A percentile compares a stretch with the other conserved stretches of the same genome.
phyloP scores from a whole-genome alignment of 1,140 invertebrate genomes.

The Drosophila pruinosa region DNA sequence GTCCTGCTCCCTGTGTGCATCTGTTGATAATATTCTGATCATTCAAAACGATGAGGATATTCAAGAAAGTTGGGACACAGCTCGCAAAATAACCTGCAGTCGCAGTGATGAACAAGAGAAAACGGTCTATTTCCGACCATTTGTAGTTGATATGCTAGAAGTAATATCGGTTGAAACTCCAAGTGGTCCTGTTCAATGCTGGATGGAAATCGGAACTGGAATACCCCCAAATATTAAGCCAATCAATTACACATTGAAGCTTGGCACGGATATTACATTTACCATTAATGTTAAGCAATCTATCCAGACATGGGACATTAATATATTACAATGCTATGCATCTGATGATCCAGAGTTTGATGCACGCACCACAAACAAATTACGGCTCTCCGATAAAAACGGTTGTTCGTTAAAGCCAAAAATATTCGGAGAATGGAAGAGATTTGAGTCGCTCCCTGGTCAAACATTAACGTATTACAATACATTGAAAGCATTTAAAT shows the following conservation, averaged over 20 bases:
- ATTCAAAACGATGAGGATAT: constrained; percentile 87
- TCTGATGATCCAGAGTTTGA: constrained; percentile 88
- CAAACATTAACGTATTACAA: constrained; percentile 87
- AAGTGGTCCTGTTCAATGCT: constrained; percentile 87
- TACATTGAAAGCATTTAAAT: constrained; percentile 89
- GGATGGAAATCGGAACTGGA: constrained; percentile 91
- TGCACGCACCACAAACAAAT: constrained; percentile 84
- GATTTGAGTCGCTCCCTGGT: constrained; percentile 84
- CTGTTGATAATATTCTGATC: constrained; percentile 86
- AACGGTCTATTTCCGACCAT: constrained; percentile 87
- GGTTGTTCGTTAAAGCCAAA: constrained; percentile 88
- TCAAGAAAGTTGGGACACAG: constrained; percentile 86
- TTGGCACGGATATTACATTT: constrained; percentile 88
- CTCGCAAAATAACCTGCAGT: constrained; percentile 86
- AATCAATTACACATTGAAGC: constrained; percentile 84
- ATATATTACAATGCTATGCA: constrained; percentile 89
- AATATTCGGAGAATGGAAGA: constrained; percentile 87
- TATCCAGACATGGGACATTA: constrained; percentile 86
- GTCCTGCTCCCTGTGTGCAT: constrained; percentile 85
- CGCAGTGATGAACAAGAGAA: constrained; percentile 84
- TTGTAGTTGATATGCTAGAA: constrained; percentile 89
- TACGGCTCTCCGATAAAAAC: constrained; percentile 87
- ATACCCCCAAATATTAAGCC: constrained; percentile 86
- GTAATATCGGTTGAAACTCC: constrained; percentile 87
- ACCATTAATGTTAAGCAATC: constrained; percentile 88